Base-by-base conservation (phyloP, 2,797 vertebrate species). In the Pygocentrus nattereri region DNA sequence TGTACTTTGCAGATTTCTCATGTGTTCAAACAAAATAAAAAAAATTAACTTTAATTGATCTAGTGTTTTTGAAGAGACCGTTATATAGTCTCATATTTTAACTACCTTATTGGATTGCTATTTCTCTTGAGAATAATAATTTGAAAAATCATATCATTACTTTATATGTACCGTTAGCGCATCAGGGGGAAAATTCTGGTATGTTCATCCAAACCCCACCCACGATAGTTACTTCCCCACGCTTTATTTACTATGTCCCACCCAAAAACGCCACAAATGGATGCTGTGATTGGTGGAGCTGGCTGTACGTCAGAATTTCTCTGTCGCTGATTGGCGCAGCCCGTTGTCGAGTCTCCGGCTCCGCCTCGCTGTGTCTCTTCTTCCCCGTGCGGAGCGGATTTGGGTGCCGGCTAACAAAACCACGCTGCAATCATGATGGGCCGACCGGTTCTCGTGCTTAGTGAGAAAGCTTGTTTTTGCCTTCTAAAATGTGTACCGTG, bases 401-500 rank as follows among this genome's bases (percentile, higher is more conserved):
- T 84, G 80, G 85, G 82, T 85, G n/a, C 18, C 78, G 18, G 78
- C 84, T 84, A 79, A 79, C 50, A 69, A 12, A 31, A 75, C 38
- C 82, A 31, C 85, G 83, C 86, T 49, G 89, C 86, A 87, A 94
- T 89, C 81, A 97, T 97, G 97, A 91, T 96, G 92, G 96, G 96
- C 83, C 94, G 96, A 90, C 96, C 96, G 75, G 96, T 97, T 78
- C 89, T 97, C 86, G 96, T 97, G 83, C 93, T 97, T 82, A 97
- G 97, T 97, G 89, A 97, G 97, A 89, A 81, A 7, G 41, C 59
- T 69, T 64, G 15, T n/a, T 72, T 75, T 52, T 30, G 16, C 2
- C 8, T 70, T 44, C 1, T 74, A 3, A 23, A 68, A 59, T 50
- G 25, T 52, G 16, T 30, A 5, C 0, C 2, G 12, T 61, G 16